Evolutionary conservation across 2,113 vertebrate species (phyloP).

Genomic region (Vombatus ursinus): DNA sequence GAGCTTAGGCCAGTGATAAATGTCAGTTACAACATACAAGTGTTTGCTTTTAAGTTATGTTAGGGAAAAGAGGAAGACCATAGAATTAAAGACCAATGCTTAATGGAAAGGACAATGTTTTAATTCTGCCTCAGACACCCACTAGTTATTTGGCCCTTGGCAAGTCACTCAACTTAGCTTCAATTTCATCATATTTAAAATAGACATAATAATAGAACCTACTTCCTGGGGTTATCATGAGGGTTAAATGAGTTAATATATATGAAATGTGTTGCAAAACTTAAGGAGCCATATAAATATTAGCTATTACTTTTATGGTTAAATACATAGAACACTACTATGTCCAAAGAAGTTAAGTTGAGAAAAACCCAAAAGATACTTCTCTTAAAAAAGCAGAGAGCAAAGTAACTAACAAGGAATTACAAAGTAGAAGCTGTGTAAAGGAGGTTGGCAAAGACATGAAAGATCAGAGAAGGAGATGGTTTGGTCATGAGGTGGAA

Average conservation of each 20-base stretch:
- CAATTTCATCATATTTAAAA: not conserved
- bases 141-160: not conserved
- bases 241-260: not conserved
- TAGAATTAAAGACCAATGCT: not conserved
- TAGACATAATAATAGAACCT: not conserved
- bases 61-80: not conserved
- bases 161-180: not conserved
- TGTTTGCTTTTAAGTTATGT: not conserved
- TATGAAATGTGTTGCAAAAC: not conserved
- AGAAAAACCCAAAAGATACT: not conserved
- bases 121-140: not conserved
- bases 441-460: not conserved
- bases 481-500: not conserved
- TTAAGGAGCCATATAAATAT: not conserved
- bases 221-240: not conserved
- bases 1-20: not conserved
- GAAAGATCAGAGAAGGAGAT: not conserved
- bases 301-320: not conserved
- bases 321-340: not conserved
- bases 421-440: not conserved
- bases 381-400: not conserved
- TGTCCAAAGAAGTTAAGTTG: not conserved
- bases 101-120: not conserved
- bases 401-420: not conserved
- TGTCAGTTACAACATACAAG: not conserved